Percentiles rank a stretch among this genome's conserved stretches.
Evolutionary conservation across 2,113 vertebrate genomes (phyloP).

Genomic region (Mystacornis crossleyi): DNA sequence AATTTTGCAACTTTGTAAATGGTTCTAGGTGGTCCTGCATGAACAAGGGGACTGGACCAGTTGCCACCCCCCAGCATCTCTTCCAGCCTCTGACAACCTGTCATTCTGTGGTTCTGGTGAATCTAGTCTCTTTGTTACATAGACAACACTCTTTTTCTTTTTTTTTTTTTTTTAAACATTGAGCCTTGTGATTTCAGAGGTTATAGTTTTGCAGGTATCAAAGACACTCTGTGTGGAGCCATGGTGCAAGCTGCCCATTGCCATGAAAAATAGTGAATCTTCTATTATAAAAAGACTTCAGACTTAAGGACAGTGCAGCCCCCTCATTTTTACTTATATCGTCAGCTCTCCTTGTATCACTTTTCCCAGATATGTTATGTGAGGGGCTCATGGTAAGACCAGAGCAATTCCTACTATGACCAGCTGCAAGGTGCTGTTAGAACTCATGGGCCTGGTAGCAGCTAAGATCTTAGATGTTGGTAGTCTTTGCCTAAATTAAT

Average conservation of each 20-base stretch:
- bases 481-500: background rate
- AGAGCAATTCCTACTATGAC: background rate
- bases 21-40: fast-evolving
- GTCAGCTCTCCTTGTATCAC: background rate
- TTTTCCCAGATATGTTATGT: background rate
- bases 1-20: background rate
- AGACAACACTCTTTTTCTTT: fast-evolving
- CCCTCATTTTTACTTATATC: background rate
- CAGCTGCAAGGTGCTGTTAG: background rate
- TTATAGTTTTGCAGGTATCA: background rate
- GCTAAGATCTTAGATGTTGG: background rate
- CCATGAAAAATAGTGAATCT: background rate
- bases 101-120: background rate
- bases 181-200: background rate
- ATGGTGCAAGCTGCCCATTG: background rate
- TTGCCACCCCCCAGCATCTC: fast-evolving
- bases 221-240: background rate
- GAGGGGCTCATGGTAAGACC: background rate
- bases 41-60: fast-evolving
- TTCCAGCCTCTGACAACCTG: background rate
- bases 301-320: background rate
- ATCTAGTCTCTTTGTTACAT: background rate
- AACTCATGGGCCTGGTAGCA: background rate
- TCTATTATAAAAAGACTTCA: background rate
- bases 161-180: background rate